phyloP scores from a whole-genome alignment of 2,113 vertebrate species.

The Nibea albiflora region DNA sequence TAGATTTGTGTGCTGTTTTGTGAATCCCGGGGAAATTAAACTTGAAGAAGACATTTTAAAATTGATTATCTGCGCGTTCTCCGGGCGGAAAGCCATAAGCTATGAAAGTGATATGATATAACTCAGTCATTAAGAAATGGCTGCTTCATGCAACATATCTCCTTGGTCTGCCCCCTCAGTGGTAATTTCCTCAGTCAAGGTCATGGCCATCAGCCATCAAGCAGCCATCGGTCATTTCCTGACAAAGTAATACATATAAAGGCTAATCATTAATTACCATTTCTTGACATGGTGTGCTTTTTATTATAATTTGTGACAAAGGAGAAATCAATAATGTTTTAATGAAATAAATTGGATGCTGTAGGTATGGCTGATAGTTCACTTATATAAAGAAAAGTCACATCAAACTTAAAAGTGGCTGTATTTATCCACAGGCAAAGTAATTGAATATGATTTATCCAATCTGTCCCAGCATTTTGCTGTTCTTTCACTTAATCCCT shows the following conservation, averaged over 20 bases:
- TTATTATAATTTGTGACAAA: constrained; percentile 74
- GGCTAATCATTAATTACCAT: constrained; percentile 73
- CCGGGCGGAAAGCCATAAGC: constrained; percentile 42
- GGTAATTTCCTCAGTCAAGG: constrained; percentile 69
- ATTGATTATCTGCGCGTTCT: constrained; percentile 47
- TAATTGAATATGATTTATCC: constrained; percentile 71
- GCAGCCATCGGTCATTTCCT: constrained; percentile 64
- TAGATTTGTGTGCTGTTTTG: constrained; percentile 12
- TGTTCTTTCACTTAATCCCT: constrained; percentile 78
- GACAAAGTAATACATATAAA: constrained; percentile 67
- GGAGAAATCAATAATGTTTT: constrained; percentile 75
- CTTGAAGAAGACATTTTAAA: constrained; percentile 39
- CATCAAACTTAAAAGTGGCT: constrained; percentile 68
- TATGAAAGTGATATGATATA: constrained; percentile 50
- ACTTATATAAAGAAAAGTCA: constrained; percentile 54
- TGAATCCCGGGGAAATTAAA: constrained; percentile 24
- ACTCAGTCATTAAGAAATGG: constrained; percentile 68
- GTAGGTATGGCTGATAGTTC: constrained; percentile 31
- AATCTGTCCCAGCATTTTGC: constrained; percentile 62
- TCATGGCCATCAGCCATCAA: constrained; percentile 67
- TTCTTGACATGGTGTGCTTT: constrained; percentile 59
- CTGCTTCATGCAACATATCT: constrained; percentile 59
- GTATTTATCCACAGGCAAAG: constrained; percentile 61
- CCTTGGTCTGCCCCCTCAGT: constrained; percentile 54
- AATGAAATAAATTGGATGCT: constrained; percentile 61